A percentile compares a stretch with the other conserved stretches of the same genome.
These are phyloP conservation scores for Periphyllus acericola DNA, from an alignment of 2,888 invertebrate genomes.

Conservation along the genomic window DNA sequence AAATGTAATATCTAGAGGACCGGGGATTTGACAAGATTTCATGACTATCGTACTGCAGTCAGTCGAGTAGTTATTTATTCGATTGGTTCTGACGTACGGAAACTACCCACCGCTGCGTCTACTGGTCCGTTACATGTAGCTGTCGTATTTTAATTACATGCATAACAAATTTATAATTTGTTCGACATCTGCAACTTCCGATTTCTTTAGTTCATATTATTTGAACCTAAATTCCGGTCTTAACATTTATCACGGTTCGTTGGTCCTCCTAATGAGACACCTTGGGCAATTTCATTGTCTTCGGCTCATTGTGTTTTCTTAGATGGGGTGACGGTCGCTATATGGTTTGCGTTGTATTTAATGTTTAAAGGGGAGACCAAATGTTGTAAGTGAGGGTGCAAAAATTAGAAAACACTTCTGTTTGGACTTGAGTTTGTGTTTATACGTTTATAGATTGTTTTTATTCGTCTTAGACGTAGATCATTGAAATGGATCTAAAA, in stretches of 20 bases:
- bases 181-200: conserved; percentile 53
- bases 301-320: conserved; percentile 23
- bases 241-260: conserved; percentile 53
- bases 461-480: not conserved
- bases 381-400: conserved; percentile 21
- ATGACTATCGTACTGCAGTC: not conserved
- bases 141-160: conserved; percentile 43
- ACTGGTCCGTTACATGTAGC: conserved; percentile 6
- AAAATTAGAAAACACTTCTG: not conserved
- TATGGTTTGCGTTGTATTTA: not conserved
- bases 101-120: not conserved
- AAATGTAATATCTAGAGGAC: conserved; percentile 19
- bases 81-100: conserved; percentile 20
- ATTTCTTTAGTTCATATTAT: conserved; percentile 55
- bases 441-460: not conserved
- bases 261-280: conserved; percentile 49
- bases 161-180: conserved; percentile 48
- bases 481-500: not conserved
- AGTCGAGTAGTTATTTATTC: conserved; percentile 12
- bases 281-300: conserved; percentile 38
- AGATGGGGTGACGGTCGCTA: conserved; percentile 21
- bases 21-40: not conserved
- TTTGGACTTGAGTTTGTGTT: not conserved
- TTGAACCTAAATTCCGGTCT: conserved; percentile 59
- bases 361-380: conserved; percentile 16